A percentile compares a stretch with the other conserved stretches of the same genome.
These are phyloP conservation scores for Saccopteryx leptura DNA, from an alignment of 2,113 vertebrate genomes.

Conservation along the genomic window DNA sequence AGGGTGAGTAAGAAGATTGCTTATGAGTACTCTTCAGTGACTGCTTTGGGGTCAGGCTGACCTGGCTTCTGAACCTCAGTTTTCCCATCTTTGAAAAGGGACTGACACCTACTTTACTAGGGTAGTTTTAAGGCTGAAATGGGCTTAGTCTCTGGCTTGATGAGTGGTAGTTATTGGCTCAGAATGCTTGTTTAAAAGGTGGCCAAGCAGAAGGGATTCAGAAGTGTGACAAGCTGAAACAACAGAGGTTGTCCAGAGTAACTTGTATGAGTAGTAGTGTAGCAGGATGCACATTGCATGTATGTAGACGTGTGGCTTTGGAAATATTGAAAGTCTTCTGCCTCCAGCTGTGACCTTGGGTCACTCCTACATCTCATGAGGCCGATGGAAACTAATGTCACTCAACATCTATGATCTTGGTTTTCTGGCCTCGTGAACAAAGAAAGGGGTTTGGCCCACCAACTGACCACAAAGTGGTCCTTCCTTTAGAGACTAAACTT, in stretches of 20 bases:
- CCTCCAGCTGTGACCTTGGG: neutral
- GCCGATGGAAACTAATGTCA: neutral
- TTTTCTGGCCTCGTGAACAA: neutral
- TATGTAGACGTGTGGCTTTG: neutral
- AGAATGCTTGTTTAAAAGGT: neutral
- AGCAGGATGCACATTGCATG: neutral
- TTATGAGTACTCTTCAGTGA: neutral
- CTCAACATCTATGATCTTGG: neutral
- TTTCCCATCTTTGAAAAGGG: constrained; percentile 25
- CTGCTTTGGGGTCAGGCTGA: neutral
- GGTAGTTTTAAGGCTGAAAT: neutral
- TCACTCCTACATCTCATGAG: neutral
- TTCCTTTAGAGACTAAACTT: neutral
- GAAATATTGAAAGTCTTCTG: neutral
- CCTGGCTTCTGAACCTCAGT: neutral
- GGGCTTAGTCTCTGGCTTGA: neutral
- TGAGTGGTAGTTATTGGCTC: neutral
- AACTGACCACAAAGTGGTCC: neutral
- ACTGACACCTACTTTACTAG: neutral
- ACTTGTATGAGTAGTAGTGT: neutral
- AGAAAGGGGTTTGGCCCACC: neutral
- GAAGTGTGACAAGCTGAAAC: neutral
- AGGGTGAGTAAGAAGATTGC: no score
- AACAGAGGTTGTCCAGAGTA: neutral
- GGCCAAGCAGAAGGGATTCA: neutral